A percentile compares a stretch with the other conserved stretches of the same genome.
Conservation (phyloP, 2,797 vertebrate genomes). For the Threskiornis aethiopicus region DNA sequence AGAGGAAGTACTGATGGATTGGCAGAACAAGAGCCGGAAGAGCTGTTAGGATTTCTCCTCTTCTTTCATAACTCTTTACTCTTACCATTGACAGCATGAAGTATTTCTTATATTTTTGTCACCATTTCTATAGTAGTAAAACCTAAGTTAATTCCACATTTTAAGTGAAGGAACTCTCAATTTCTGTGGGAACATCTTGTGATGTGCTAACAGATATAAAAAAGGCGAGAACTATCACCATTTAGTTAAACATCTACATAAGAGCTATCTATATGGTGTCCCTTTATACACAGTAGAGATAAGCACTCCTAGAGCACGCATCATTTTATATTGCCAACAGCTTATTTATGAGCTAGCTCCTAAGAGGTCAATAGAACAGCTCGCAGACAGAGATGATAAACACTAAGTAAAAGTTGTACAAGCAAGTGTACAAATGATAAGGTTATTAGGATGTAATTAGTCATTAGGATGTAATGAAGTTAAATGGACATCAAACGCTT, state of each 20-base stretch:
- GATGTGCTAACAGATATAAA: background rate
- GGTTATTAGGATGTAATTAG: background rate
- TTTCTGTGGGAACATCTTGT: background rate
- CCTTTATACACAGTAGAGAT: background rate
- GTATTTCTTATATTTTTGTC: background rate
- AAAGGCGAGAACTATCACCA: background rate
- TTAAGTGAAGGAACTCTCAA: background rate
- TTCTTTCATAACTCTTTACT: background rate
- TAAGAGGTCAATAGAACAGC: background rate
- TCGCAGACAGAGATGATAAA: background rate
- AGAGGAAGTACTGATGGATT: background rate
- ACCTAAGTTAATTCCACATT: background rate
- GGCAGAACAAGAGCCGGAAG: background rate
- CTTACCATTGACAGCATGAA: background rate
- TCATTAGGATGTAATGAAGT: background rate
- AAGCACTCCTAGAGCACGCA: background rate
- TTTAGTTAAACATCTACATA: background rate
- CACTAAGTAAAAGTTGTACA: background rate
- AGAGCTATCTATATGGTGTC: background rate
- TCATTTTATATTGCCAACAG: background rate
- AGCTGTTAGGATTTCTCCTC: background rate
- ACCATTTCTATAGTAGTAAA: background rate
- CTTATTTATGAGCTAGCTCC: background rate
- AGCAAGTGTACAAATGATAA: background rate
- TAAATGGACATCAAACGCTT: background rate